phyloP scores from a whole-genome alignment of 2,888 invertebrate genomes.

The Drosophila fulvimacula region DNA sequence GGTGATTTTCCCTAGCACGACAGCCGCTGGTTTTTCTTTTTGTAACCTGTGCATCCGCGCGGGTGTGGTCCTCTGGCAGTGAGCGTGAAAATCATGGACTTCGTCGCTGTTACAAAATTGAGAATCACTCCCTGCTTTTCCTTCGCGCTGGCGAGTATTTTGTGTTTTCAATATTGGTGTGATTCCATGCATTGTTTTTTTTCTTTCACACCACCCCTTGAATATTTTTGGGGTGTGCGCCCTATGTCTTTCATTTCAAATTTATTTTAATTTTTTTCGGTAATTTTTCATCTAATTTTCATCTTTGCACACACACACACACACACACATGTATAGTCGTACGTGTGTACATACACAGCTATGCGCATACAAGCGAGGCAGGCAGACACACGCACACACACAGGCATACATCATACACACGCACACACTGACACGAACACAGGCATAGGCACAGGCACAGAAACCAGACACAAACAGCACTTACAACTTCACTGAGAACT shows the following conservation, averaged over 20 bases:
- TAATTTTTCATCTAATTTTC: slow-evolving; percentile 32
- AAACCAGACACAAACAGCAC: slow-evolving; percentile 36
- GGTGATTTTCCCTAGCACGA: slow-evolving; percentile 48
- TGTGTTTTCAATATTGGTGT: slow-evolving; percentile 25
- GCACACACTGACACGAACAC: slow-evolving; percentile 4
- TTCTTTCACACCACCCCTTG: slow-evolving; percentile 15
- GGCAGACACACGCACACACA: slow-evolving; percentile 15
- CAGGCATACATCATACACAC: not conserved
- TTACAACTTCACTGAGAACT: slow-evolving; percentile 38
- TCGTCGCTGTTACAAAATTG: slow-evolving; percentile 21
- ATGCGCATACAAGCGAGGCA: slow-evolving; percentile 12
- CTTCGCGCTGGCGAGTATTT: slow-evolving; percentile 6
- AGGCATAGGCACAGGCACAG: slow-evolving; percentile 26
- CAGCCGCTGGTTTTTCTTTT: slow-evolving; percentile 61
- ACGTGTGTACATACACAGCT: slow-evolving; percentile 4
- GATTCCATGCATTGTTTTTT: slow-evolving; percentile 5
- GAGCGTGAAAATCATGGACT: slow-evolving; percentile 52
- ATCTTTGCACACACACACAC: slow-evolving; percentile 17
- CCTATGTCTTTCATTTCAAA: slow-evolving; percentile 7
- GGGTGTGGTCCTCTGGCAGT: slow-evolving; percentile 83
- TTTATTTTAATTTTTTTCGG: slow-evolving; percentile 12
- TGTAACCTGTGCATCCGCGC: slow-evolving; percentile 84
- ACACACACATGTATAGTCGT: not conserved
- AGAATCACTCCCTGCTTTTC: slow-evolving; percentile 20
- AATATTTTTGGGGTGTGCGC: slow-evolving; percentile 13